Evolutionary conservation across 2,888 invertebrate species (phyloP), one percentile per base, ranked within the genome.

Genomic region (Cybosia mesomella): DNA sequence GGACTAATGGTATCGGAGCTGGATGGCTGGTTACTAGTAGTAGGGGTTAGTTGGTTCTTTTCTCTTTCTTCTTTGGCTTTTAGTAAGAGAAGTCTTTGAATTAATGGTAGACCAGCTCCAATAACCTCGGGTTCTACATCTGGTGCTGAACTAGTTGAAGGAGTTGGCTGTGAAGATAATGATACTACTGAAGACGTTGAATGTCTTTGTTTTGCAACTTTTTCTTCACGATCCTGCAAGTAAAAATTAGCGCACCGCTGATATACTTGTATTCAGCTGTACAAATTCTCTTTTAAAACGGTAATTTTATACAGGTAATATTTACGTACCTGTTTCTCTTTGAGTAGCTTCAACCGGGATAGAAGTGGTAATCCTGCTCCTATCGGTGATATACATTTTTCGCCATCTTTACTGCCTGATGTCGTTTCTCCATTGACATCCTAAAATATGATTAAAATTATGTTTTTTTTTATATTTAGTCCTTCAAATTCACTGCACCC

Each of bases 321-420:
- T 4, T 15, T 49, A 18, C 53, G 8, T 80, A 97, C 97, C 92
- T 98, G 98, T 89, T 98, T 98, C 88, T 98, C 98, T 89, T 98
- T 98, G 0, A 98, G 95, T 58, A 98, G 92, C 83, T 97, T 97
- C 64, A 98, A 92, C 68, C 98, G 95, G 57, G 97, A 96, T 11
- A 98, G 91, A 34, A 98, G 91, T 0, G 98, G 98, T 66, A 98
- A 91, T 0, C 98, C 98, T 7, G 98, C 98, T 55, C 98, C 98
- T 72, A 98, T 96, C 0, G 98, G 97, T 64, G 97, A 97, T 67
- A 96, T 95, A 58, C 96, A 95, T 81, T 96, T 96, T 67, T 95
- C 96, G 36, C 87, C 90, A 76, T 96, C 96, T 81, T 95, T 95
- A 68, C 85, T 89, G 22, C 91, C 93, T 9, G 92, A 91, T 1